These are phyloP conservation scores for Macroglossus sobrinus DNA, from an alignment of 2,113 vertebrate species.

Conservation along the genomic window DNA sequence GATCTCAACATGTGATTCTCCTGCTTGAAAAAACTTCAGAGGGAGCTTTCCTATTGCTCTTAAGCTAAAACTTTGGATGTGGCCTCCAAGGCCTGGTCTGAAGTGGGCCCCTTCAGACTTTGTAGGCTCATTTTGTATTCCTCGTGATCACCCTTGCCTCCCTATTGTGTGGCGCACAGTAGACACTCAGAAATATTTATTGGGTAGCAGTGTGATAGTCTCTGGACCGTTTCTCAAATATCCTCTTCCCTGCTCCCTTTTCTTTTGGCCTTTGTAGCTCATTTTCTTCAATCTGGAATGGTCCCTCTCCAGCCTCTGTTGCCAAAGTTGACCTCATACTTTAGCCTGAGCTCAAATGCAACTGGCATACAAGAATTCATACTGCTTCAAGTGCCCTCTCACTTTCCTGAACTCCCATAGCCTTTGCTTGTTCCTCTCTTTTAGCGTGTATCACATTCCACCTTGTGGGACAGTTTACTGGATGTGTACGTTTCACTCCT, in stretches of 20 bases:
- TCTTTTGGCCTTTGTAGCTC: not conserved
- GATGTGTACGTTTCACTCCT: not conserved
- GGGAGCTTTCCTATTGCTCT: not conserved
- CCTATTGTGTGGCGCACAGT: not conserved
- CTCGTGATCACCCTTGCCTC: not conserved
- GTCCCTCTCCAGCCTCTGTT: not conserved
- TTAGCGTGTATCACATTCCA: not conserved
- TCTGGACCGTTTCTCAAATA: not conserved
- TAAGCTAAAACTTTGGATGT: not conserved
- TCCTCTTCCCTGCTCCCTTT: not conserved
- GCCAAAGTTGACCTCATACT: conserved; percentile 4
- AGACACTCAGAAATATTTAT: not conserved
- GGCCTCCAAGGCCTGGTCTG: not conserved
- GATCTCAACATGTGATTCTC: not conserved
- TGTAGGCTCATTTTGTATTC: not conserved
- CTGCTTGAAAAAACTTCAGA: conserved; percentile 22
- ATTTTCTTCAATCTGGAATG: not conserved
- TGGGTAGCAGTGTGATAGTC: not conserved
- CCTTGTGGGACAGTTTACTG: not conserved
- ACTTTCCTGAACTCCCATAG: not conserved
- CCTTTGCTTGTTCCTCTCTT: not conserved
- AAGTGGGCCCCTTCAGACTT: not conserved
- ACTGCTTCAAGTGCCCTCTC: not conserved
- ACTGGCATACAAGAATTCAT: not conserved
- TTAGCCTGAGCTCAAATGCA: not conserved